A percentile compares a stretch with the other conserved stretches of the same genome.
phyloP scores from a whole-genome alignment of 2,797 vertebrate genomes.

The Sebastolobus alascanus region DNA sequence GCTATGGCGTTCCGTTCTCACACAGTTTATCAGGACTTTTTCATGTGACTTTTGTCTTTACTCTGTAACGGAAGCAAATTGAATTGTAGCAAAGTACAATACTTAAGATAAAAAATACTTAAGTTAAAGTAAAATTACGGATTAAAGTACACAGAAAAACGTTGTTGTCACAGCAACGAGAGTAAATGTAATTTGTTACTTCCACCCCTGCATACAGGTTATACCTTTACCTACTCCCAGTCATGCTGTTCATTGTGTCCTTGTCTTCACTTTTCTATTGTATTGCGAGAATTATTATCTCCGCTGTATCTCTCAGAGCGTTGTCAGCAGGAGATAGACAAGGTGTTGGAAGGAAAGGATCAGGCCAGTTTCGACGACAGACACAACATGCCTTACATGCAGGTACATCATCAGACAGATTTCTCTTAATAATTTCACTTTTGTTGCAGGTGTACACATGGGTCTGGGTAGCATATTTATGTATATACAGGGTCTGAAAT shows the following conservation, averaged over 20 bases:
- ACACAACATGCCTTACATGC: conserved; percentile 77
- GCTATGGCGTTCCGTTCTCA: too few species aligned
- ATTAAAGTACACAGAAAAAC: too few species aligned
- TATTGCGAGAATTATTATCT: background rate
- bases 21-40: too few species aligned
- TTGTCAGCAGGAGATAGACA: conserved; percentile 82
- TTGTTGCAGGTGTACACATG: background rate
- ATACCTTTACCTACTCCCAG: background rate
- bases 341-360: conserved; percentile 67
- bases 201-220: background rate
- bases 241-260: background rate
- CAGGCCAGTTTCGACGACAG: conserved; percentile 70
- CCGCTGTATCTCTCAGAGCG: conserved; percentile 49
- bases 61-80: too few species aligned
- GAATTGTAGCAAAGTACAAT: too few species aligned
- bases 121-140: too few species aligned
- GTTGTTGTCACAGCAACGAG: too few species aligned
- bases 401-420: conserved; percentile 48
- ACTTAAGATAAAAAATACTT: too few species aligned
- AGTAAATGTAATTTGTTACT: background rate
- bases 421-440: background rate
- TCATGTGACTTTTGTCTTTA: too few species aligned
- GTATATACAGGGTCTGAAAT: background rate
- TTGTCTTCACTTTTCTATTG: background rate
- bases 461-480: background rate